Evolutionary conservation across 2,113 vertebrate genomes (phyloP), one percentile per base, ranked within the genome.

Genomic region (Salvelinus namaycush): DNA sequence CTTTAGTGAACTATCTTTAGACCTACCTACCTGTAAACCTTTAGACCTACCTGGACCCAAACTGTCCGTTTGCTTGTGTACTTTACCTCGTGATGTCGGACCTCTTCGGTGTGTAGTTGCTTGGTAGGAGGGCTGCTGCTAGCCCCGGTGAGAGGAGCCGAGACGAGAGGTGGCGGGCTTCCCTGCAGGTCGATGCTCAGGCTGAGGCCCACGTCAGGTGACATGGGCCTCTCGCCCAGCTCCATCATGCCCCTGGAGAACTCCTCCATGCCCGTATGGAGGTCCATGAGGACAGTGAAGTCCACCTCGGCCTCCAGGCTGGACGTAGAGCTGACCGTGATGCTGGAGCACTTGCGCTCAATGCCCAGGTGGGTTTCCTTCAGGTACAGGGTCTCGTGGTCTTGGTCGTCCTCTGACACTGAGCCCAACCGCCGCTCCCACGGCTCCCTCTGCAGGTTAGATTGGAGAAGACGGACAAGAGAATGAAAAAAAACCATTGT

Each of bases 361-460:
- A 98, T 98, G 84, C 96, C 96, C 87, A 99, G 92, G 85, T 99
- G 97, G 85, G 95, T 97, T 89, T 99, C 98, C 89, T 97, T 99
- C 88, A 97, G 93, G 89, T 97, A 98, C 24, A 95, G 94, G 0
- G 94, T 91, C 12, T 96, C 97, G 67, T 94, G 95, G 91, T 99
- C 97, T 87, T 95, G 97, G 85, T 98, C 97, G 20, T 97, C 97
- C 79, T 99, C 98, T 0, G 93, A 94, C 5, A 92, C 92, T 0
- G 93, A 95, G 75, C 94, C 94, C 44, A 93, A 82, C 11, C 93
- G 93, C 70, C 88, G 89, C 77, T 95, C 94, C 94, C 94, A 95
- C 4, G 82, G 92, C 75, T 94, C 94, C 86, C 86, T 91, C 94
- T 94, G 75, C 74, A 85, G 16, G 76, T 78, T 64, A 78, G 12